phyloP scores from a whole-genome alignment of 1,140 invertebrate genomes.

The Stenopsyche tienmushanensis region DNA sequence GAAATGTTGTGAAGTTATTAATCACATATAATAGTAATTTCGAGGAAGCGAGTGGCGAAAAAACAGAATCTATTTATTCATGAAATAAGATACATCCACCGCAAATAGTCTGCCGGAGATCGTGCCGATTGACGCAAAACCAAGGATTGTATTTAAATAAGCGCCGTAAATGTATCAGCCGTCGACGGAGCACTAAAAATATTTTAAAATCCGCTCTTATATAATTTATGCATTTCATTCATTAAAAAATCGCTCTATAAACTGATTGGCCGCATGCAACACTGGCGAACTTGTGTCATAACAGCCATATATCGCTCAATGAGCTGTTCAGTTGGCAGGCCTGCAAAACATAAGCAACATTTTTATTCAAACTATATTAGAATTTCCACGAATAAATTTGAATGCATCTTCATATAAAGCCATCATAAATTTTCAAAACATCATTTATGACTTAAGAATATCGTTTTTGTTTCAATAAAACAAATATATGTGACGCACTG shows the following conservation, averaged over 20 bases:
- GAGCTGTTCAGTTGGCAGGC: slow-evolving; percentile 14
- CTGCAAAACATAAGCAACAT: not conserved
- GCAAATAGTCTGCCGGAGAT: not conserved
- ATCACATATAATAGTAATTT: no score
- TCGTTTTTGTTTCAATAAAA: not conserved
- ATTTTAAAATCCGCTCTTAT: no score
- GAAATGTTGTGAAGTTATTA: no score
- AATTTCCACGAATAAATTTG: no score
- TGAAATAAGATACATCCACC: not conserved
- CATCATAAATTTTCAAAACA: not conserved
- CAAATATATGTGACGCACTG: not conserved
- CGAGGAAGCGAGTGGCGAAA: no score
- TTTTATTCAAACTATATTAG: not conserved
- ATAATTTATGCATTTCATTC: no score
- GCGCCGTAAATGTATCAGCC: no score
- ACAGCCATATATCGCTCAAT: slow-evolving; percentile 15
- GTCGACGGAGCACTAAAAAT: no score
- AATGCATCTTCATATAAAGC: no score
- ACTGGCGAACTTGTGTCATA: slow-evolving; percentile 15
- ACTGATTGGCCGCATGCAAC: not conserved
- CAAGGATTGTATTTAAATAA: not conserved
- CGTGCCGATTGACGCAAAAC: not conserved
- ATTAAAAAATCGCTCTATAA: no score
- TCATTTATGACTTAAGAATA: not conserved
- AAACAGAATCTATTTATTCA: not conserved